Conservation (phyloP, 2,113 vertebrate genomes). For the Clinocottus analis region DNA sequence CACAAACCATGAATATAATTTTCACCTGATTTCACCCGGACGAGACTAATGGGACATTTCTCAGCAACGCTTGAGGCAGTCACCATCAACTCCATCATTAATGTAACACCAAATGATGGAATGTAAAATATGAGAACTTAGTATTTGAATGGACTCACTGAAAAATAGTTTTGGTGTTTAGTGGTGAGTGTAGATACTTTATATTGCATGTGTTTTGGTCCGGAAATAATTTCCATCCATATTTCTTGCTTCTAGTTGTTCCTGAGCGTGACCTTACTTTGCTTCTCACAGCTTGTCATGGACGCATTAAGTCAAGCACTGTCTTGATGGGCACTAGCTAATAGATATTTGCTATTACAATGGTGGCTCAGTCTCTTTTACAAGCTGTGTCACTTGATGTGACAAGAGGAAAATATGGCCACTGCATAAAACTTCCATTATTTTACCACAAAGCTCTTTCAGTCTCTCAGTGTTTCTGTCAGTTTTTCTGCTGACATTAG, state of each 20-base stretch:
- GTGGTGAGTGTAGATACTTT: neutral
- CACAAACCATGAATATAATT: conserved; percentile 4
- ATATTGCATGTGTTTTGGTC: neutral
- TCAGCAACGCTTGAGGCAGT: neutral
- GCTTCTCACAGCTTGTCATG: neutral
- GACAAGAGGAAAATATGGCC: neutral
- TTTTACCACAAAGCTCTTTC: neutral
- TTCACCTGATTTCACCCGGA: conserved; percentile 34
- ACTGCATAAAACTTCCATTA: neutral
- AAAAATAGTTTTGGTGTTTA: neutral
- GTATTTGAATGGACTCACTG: conserved; percentile 20
- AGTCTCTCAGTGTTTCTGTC: neutral
- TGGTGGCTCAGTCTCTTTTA: neutral
- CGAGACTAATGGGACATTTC: conserved; percentile 26
- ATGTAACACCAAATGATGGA: conserved; percentile 39
- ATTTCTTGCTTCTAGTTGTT: neutral
- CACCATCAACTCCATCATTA: conserved; percentile 31
- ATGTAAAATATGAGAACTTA: conserved; percentile 35
- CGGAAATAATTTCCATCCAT: neutral
- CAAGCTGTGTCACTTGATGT: neutral
- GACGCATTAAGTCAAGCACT: conserved; percentile 29
- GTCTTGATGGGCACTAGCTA: conserved; percentile 5
- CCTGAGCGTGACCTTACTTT: neutral
- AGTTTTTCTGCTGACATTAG: neutral
- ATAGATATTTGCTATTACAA: conserved; percentile 8